Percentiles rank a stretch among this genome's conserved stretches.
Conservation (phyloP, 2,797 vertebrate genomes). For the Muraenolepis orangiensis region DNA sequence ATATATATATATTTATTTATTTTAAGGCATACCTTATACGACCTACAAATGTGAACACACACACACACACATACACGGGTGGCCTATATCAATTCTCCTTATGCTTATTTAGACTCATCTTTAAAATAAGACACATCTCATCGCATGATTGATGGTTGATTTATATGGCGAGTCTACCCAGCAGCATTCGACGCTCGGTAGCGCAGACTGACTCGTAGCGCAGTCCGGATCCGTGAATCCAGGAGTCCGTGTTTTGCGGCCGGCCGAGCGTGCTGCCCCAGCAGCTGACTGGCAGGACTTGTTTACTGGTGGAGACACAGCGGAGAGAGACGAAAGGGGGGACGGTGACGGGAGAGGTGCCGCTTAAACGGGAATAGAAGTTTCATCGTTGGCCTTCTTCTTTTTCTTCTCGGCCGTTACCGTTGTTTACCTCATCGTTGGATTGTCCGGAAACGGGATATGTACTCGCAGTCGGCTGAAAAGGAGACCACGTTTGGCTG, state of each 20-base stretch:
- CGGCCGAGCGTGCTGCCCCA: slow-evolving; percentile 62
- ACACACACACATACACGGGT: too few relatives aligned
- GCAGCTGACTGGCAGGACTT: slow-evolving; percentile 85
- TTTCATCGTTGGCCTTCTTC: slow-evolving; percentile 67
- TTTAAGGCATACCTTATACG: too few relatives aligned
- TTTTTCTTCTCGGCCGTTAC: neutral
- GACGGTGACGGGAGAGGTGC: slow-evolving; percentile 53
- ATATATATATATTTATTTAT: neutral
- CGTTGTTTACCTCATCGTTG: slow-evolving; percentile 36
- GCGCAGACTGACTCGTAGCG: too few relatives aligned
- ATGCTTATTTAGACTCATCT: neutral
- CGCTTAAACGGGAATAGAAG: slow-evolving; percentile 68
- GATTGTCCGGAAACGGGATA: slow-evolving; percentile 26
- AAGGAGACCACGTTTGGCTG: slow-evolving; percentile 68
- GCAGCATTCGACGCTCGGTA: neutral
- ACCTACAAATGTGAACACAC: neutral
- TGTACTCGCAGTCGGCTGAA: slow-evolving; percentile 39
- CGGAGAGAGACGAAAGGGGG: slow-evolving; percentile 68
- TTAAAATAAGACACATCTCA: neutral
- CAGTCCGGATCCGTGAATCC: slow-evolving; percentile 56
- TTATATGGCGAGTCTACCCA: neutral
- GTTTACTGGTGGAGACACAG: slow-evolving; percentile 76
- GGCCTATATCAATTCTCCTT: neutral
- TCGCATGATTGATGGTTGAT: neutral
- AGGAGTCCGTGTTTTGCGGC: slow-evolving; percentile 62